Evolutionary conservation across 1,140 invertebrate species (phyloP).

Genomic region (Diabrotica undecimpunctata): DNA sequence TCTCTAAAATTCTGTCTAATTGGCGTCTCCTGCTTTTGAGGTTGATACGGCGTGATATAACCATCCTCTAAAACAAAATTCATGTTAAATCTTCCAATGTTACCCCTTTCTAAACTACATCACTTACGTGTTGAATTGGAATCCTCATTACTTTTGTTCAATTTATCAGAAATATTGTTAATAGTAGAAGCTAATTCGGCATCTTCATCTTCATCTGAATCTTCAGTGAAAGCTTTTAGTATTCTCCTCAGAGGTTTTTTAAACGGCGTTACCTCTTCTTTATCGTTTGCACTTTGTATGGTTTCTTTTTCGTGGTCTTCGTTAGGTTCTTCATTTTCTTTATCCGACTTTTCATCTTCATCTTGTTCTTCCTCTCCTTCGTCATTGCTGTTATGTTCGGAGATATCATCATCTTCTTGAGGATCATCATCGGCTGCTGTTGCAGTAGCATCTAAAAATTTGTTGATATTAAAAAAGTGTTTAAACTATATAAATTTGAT

Average conservation of each 20-base stretch:
- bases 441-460: too few relatives aligned
- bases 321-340: constrained; percentile 41
- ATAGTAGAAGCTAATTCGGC: background rate
- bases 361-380: constrained; percentile 41
- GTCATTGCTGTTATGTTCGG: constrained; percentile 40
- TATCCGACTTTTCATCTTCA: constrained; percentile 41
- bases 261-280: constrained; percentile 22
- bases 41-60: constrained; percentile 33
- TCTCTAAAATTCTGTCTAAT: constrained; percentile 19
- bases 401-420: constrained; percentile 44
- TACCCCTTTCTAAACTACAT: background rate
- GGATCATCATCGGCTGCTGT: constrained; percentile 45
- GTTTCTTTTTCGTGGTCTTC: constrained; percentile 28
- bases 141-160: constrained; percentile 1
- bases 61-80: constrained; percentile 34
- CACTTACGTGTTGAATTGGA: constrained; percentile 11
- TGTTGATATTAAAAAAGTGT: too few relatives aligned
- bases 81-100: constrained; percentile 2
- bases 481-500: too few relatives aligned
- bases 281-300: constrained; percentile 30
- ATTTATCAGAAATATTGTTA: constrained; percentile 8
- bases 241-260: constrained; percentile 43
- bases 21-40: constrained; percentile 29
- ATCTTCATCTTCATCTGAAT: constrained; percentile 39
- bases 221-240: constrained; percentile 33